Base-by-base conservation (phyloP, 1,140 invertebrate species). In the Dryas iulia region DNA sequence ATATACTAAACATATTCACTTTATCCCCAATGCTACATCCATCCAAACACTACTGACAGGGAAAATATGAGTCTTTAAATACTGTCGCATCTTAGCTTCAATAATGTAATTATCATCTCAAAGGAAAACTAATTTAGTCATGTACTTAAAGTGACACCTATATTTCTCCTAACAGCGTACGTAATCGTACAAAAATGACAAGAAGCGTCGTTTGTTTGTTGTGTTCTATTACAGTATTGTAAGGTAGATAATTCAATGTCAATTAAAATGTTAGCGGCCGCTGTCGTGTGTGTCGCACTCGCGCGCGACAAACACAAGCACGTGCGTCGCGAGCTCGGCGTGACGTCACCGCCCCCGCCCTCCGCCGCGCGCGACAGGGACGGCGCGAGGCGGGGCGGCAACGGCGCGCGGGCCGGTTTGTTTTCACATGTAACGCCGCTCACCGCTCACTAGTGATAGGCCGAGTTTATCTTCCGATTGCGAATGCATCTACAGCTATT, bases 271-370 rank as follows among this genome's bases (percentile, higher is more conserved):
- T 84, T 82, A 83, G 75, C 81, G 77, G 77, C 63, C 79, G 78
- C 77, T 77, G 75, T 75, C 83, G 83, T 87, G 86, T 89, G 89
- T 89, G 86, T 85, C 75, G 76, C 79, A 79, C 81, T 84, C 74
- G 77, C 80, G 80, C 81, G 86, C 82, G 83, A 89, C 86, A 89
- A 91, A 91, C 87, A 91, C 87, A 84, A 85, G 85, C 89, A 91
- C 89, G 89, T 90, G 89, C 87, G 86, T 71, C 70, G 75, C 77
- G 78, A 73, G 73, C 78, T 74, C 62, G 57, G 69, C 74, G 74
- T 89, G 85, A 88, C 90, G 88, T 90, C 86, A 89, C 84, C 84
- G 81, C 83, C 81, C 79, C 75, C 83, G 78, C 82, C 80, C 75
- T 77, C 84, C 78, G 69, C 77, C 74, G 14, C 5, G 31, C 52